These are phyloP conservation scores for Lipophrys pholis DNA, from an alignment of 2,113 vertebrate genomes.

Conservation along the genomic window DNA sequence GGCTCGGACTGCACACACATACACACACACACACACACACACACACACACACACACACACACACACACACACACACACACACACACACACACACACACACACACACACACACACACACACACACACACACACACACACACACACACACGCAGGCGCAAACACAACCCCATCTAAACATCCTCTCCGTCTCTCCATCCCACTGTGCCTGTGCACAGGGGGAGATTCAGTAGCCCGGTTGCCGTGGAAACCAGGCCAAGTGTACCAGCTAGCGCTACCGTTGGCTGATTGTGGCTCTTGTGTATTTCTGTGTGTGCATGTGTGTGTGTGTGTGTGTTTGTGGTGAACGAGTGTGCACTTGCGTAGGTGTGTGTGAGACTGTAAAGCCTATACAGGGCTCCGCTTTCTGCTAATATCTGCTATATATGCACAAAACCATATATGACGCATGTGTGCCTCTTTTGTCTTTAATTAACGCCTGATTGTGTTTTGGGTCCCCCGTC, in stretches of 20 bases:
- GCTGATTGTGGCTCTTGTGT: slow-evolving; percentile 67
- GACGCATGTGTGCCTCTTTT: slow-evolving; percentile 1
- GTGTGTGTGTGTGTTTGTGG: slow-evolving; percentile 36
- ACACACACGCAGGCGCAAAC: slow-evolving; percentile 30
- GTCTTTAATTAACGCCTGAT: background rate
- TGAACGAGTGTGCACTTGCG: slow-evolving; percentile 58
- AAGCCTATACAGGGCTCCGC: slow-evolving; percentile 75
- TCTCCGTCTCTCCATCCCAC: slow-evolving; percentile 74
- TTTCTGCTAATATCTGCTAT: slow-evolving; percentile 55
- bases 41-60: slow-evolving; percentile 5
- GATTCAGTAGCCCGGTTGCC: slow-evolving; percentile 81
- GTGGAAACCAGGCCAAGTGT: slow-evolving; percentile 84
- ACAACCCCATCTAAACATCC: slow-evolving; percentile 64
- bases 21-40: too few species aligned
- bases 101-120: slow-evolving; percentile 17
- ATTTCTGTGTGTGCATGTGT: slow-evolving; percentile 39
- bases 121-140: slow-evolving; percentile 18
- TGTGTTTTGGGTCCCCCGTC: background rate
- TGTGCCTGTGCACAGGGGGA: slow-evolving; percentile 72
- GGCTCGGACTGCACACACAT: background rate
- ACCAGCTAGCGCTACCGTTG: slow-evolving; percentile 75
- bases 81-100: slow-evolving; percentile 3
- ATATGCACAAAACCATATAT: slow-evolving; percentile 30
- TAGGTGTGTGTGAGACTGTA: slow-evolving; percentile 81
- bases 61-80: too few species aligned